These are phyloP conservation scores for Cheilosia impressa DNA, from an alignment of 2,888 invertebrate genomes.

Conservation along the genomic window DNA sequence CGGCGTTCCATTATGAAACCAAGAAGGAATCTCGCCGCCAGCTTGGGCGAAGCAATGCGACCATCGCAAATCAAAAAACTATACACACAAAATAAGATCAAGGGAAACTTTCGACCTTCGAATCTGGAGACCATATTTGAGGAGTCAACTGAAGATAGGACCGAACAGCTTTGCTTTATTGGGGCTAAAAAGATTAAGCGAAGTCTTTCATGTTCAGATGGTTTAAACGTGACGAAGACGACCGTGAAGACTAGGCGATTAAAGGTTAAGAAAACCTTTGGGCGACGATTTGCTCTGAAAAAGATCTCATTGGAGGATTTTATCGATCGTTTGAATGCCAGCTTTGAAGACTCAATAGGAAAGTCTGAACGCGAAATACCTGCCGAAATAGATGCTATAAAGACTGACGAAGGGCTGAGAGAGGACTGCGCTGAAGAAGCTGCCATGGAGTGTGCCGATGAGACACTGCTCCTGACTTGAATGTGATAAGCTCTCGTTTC, in stretches of 20 bases:
- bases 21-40: conserved; percentile 36
- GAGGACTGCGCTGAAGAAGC: conserved; percentile 24
- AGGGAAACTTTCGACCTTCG: conserved; percentile 80
- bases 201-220: conserved; percentile 80
- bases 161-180: conserved; percentile 77
- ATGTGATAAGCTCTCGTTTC: background rate
- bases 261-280: conserved; percentile 81
- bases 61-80: conserved; percentile 79
- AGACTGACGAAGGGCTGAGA: conserved; percentile 16
- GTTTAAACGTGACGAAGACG: conserved; percentile 79
- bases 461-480: conserved; percentile 18
- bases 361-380: conserved; percentile 19
- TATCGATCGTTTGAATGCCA: conserved; percentile 80
- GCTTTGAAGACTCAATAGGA: conserved; percentile 76
- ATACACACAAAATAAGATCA: conserved; percentile 79
- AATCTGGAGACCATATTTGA: conserved; percentile 82
- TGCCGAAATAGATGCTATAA: conserved; percentile 46
- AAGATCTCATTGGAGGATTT: conserved; percentile 81
- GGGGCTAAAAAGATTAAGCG: conserved; percentile 80
- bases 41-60: conserved; percentile 51
- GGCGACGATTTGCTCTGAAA: conserved; percentile 79
- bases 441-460: conserved; percentile 62
- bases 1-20: conserved; percentile 80
- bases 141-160: conserved; percentile 77
- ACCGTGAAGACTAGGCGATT: conserved; percentile 80